phyloP scores from a whole-genome alignment of 2,797 vertebrate genomes.

The Darevskia nairensis region DNA sequence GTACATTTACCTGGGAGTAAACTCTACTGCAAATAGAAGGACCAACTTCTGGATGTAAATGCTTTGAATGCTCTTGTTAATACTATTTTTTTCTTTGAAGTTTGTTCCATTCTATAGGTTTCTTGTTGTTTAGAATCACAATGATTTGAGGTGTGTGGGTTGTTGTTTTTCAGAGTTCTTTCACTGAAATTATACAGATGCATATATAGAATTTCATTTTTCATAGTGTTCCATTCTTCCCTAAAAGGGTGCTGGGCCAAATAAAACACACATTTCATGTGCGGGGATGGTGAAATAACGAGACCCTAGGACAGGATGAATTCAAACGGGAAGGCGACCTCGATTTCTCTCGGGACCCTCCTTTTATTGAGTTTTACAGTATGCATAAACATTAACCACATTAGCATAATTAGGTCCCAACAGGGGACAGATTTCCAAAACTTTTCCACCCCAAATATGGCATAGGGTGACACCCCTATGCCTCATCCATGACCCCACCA shows the following conservation, averaged over 20 bases:
- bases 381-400: too few relatives aligned
- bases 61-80: neutral
- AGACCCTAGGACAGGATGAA: too few relatives aligned
- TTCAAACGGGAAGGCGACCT: too few relatives aligned
- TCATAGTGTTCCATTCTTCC: neutral
- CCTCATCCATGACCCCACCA: too few relatives aligned
- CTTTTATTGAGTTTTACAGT: too few relatives aligned
- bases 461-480: too few relatives aligned
- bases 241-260: neutral
- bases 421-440: too few relatives aligned
- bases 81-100: neutral
- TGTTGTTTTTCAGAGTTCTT: neutral
- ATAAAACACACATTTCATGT: neutral
- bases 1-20: neutral
- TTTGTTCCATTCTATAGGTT: too few relatives aligned
- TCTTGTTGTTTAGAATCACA: neutral
- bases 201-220: neutral
- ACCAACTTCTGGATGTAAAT: neutral
- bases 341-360: too few relatives aligned
- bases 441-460: too few relatives aligned
- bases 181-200: neutral
- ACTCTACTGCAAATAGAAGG: neutral
- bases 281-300: too few relatives aligned
- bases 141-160: neutral
- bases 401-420: too few relatives aligned